Evolutionary conservation across 2,888 invertebrate genomes (phyloP), one percentile per base, ranked within the genome.

Genomic region (Tetanocera ferruginea): DNA sequence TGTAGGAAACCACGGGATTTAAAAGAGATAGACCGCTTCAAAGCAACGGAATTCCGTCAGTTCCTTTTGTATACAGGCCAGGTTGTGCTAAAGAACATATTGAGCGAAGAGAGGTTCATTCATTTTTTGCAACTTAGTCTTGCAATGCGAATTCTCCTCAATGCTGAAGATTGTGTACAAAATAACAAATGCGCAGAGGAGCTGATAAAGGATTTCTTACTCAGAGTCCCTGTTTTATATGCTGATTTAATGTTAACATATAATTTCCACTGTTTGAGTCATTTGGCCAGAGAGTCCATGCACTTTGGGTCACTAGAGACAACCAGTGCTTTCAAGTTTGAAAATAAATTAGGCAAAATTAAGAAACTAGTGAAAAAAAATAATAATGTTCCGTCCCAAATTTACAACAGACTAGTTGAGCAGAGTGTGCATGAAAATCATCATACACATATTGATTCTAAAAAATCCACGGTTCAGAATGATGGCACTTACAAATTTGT

Each of bases 371-470:
- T 80, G 51, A 78, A 71, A 43, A 78, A 80, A 78, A 75, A 73
- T 64, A 70, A 77, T 23, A 52, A 78, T 76, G 72, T 76, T 62
- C 28, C 66, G n/a, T 52, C 79, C 23, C 80, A 80, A 76, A 49
- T 80, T 67, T 77, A 78, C 73, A 80, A 77, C 28, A 75, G 78
- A 72, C 60, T 74, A 75, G 78, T 78, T 74, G 80, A 80, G 31
- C 66, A 74, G 51, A 80, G 78, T 80, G 51, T 78, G 57, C 75
- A 79, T 79, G 75, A 69, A 62, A 78, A n/a, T n/a, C n/a, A n/a
- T n/a, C 64, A 72, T 78, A 60, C 62, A 72, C 76, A 72, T 75
- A 73, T 72, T 76, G 76, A 72, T 76, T 76, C 76, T 43, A 75
- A 67, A 57, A 75, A 75, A 52, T 75, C 62, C 37, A 71, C 57